A percentile compares a stretch with the other conserved stretches of the same genome.
Conservation (phyloP, 2,113 vertebrate genomes). For the Mixornis gularis region DNA sequence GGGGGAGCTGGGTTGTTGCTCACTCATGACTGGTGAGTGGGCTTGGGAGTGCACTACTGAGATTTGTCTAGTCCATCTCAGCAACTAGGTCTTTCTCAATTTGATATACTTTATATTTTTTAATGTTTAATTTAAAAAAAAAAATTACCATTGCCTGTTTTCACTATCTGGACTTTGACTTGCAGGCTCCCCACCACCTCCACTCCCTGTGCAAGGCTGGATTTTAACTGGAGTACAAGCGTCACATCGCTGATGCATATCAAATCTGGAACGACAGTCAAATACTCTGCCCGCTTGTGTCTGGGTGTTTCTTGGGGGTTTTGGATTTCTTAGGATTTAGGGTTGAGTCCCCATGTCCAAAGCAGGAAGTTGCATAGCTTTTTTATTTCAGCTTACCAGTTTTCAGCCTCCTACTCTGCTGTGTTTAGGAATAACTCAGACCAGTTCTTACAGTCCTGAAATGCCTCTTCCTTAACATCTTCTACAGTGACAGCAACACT, state of each 20-base stretch:
- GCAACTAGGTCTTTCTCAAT: background rate
- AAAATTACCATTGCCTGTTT: background rate
- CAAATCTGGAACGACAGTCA: constrained; percentile 37
- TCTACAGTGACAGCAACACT: background rate
- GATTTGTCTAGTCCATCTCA: accelerated
- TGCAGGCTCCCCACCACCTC: background rate
- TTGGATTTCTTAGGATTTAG: constrained; percentile 43
- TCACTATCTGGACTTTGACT: background rate
- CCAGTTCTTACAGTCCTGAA: background rate
- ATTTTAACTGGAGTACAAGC: background rate
- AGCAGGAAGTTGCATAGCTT: background rate
- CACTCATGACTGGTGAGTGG: background rate
- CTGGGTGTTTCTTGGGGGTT: constrained; percentile 23
- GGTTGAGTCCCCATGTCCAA: constrained; percentile 13
- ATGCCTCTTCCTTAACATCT: background rate
- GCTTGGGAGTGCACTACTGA: background rate
- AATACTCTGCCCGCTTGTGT: background rate
- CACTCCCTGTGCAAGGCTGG: background rate
- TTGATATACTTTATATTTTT: background rate
- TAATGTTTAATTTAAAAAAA: too few species aligned
- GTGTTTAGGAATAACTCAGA: background rate
- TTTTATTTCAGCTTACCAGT: background rate
- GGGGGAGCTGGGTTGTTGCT: background rate
- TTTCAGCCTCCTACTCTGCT: background rate
- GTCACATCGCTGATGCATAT: background rate